phyloP scores from a whole-genome alignment of 2,113 vertebrate genomes.

The Amphiprion percula region DNA sequence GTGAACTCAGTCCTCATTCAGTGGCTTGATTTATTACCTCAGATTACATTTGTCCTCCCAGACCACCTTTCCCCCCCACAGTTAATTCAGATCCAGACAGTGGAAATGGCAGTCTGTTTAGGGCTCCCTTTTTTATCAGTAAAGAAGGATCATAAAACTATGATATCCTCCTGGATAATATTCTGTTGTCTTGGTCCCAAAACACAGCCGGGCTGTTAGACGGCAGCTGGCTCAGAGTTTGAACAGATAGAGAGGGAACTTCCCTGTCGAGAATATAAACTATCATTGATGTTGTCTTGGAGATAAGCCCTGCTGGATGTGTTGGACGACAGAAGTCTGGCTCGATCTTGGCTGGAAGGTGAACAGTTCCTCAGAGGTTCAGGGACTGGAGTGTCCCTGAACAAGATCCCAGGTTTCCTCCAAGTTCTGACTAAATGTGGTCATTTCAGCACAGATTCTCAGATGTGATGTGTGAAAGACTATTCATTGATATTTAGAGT shows the following conservation, averaged over 20 bases:
- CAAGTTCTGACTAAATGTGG: too few species aligned
- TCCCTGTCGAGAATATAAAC: constrained; percentile 42
- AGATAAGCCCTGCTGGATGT: constrained; percentile 11
- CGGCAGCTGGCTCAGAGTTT: constrained; percentile 42
- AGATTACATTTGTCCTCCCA: constrained; percentile 4
- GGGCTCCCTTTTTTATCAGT: constrained; percentile 31
- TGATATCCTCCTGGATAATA: constrained; percentile 43
- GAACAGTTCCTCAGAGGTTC: background rate
- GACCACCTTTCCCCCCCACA: background rate
- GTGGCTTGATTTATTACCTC: constrained; percentile 19
- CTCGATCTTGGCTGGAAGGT: background rate
- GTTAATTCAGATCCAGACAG: constrained; percentile 22
- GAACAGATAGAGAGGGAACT: constrained; percentile 7
- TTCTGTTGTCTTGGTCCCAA: constrained; percentile 31
- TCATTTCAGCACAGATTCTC: too few species aligned
- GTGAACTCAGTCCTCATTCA: constrained; percentile 22
- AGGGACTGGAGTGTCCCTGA: constrained; percentile 4
- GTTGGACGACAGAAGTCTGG: constrained; percentile 3
- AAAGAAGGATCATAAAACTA: constrained; percentile 42
- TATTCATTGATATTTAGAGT: too few species aligned
- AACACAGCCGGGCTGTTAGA: constrained; percentile 40
- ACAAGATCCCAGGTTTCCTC: background rate
- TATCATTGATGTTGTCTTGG: constrained; percentile 21
- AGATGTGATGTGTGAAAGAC: too few species aligned
- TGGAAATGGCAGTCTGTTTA: constrained; percentile 49